These are phyloP conservation scores for Holotrichia oblita DNA, from an alignment of 1,140 invertebrate genomes.

Conservation along the genomic window DNA sequence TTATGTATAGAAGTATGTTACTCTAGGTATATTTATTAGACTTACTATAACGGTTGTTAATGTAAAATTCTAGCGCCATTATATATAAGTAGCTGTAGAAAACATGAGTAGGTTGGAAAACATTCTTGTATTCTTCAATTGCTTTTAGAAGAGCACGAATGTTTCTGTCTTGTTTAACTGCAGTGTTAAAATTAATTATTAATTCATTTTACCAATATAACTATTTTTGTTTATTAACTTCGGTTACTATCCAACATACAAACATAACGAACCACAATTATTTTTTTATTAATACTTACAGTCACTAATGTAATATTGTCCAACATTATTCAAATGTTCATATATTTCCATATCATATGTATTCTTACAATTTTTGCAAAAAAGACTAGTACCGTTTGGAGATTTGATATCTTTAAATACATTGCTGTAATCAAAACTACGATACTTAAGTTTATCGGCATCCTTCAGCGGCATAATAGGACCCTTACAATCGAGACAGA, in stretches of 20 bases:
- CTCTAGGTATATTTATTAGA: background rate
- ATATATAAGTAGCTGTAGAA: background rate
- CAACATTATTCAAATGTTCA: background rate
- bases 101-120: background rate
- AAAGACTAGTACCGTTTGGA: background rate
- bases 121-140: background rate
- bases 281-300: conserved; percentile 2
- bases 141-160: conserved; percentile 9
- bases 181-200: background rate
- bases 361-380: background rate
- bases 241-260: too few species aligned
- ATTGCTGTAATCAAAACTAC: background rate
- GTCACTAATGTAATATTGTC: background rate
- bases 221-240: background rate
- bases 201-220: background rate
- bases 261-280: too few species aligned
- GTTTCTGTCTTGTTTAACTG: background rate
- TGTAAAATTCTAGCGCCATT: conserved; percentile 1
- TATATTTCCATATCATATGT: background rate
- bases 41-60: background rate
- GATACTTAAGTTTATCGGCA: conserved; percentile 18
- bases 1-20: background rate
- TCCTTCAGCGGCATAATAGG: background rate
- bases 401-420: background rate
- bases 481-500: background rate